A percentile compares a stretch with the other conserved stretches of the same genome.
phyloP scores from a whole-genome alignment of 2,797 vertebrate species.

The Hippocampus kuda region DNA sequence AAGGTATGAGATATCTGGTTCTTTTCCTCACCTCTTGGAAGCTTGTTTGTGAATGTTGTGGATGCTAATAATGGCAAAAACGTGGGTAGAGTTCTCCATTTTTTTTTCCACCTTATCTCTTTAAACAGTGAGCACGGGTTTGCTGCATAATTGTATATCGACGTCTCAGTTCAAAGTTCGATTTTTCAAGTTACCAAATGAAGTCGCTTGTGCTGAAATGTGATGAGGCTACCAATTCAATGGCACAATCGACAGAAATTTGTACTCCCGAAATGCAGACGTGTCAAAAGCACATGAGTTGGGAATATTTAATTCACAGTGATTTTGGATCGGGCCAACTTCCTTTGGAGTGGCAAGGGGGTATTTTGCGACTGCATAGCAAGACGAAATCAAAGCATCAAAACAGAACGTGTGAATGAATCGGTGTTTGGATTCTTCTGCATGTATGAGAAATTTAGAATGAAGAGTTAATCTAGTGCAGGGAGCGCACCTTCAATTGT shows the following conservation, averaged over 20 bases:
- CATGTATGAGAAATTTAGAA: neutral
- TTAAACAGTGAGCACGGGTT: neutral
- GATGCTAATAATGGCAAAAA: neutral
- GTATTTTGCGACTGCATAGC: neutral
- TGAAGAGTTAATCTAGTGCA: neutral
- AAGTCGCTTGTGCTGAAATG: neutral
- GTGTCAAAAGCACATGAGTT: neutral
- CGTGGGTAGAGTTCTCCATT: neutral
- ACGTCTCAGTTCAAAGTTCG: neutral
- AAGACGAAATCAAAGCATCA: neutral
- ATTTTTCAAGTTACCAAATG: neutral
- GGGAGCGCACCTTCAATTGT: neutral
- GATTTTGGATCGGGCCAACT: neutral
- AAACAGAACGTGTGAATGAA: neutral
- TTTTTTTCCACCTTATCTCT: neutral
- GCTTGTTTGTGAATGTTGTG: neutral
- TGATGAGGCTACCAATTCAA: neutral
- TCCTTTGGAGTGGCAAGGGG: no score
- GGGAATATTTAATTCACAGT: neutral
- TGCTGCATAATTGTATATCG: slow-evolving; percentile 1
- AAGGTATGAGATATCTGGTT: neutral
- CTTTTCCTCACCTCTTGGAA: neutral
- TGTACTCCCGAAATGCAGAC: no score
- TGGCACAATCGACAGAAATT: neutral
- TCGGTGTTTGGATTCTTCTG: no score